A percentile compares a stretch with the other conserved stretches of the same genome.
These are phyloP conservation scores for Danionella cerebrum DNA, from an alignment of 2,113 vertebrate species.

Conservation along the genomic window DNA sequence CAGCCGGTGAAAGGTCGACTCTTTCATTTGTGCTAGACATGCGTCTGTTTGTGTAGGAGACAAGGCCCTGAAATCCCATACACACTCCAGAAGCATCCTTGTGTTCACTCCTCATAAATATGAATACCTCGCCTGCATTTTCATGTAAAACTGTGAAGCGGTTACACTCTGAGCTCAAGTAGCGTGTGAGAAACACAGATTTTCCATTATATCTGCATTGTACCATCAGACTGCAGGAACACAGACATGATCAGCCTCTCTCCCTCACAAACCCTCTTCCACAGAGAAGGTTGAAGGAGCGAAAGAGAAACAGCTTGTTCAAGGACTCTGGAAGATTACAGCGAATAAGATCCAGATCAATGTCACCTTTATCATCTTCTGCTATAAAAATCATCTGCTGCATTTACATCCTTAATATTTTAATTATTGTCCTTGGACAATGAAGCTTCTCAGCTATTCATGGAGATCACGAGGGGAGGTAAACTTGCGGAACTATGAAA, in stretches of 20 bases:
- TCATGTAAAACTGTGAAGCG: conserved; percentile 16
- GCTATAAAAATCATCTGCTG: conserved; percentile 48
- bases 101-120: conserved; percentile 3
- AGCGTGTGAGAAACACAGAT: conserved; percentile 11
- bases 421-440: conserved; percentile 20
- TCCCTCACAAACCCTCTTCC: background rate
- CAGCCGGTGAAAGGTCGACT: background rate
- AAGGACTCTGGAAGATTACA: conserved; percentile 22
- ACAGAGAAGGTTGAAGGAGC: conserved; percentile 12
- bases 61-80: background rate
- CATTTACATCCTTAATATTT: conserved; percentile 42
- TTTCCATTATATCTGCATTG: conserved; percentile 8
- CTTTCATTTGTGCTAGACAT: background rate
- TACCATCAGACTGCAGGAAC: background rate
- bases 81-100: background rate
- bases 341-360: conserved; percentile 26
- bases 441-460: conserved; percentile 36
- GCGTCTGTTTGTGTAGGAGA: background rate
- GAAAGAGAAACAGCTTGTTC: conserved; percentile 20
- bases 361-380: conserved; percentile 40
- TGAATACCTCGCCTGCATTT: conserved; percentile 3
- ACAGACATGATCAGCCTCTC: background rate
- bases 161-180: conserved; percentile 11
- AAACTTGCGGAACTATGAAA: no score
- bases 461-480: no score